A percentile compares a stretch with the other conserved stretches of the same genome.
Conservation (phyloP, 2,797 vertebrate species). For the Okamejei kenojei region DNA sequence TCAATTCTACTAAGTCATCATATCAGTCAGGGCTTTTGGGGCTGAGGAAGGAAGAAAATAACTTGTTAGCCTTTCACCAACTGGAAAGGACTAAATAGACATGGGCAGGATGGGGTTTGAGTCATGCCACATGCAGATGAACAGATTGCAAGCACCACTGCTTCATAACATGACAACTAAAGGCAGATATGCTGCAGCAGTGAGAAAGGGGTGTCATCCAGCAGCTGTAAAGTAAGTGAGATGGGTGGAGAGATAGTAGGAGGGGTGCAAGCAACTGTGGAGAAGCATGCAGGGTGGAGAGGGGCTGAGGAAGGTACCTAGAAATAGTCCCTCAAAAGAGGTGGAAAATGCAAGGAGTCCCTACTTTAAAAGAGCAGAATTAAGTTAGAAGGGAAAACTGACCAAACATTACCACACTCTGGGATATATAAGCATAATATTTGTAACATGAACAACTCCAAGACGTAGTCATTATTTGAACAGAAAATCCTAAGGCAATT, state of each 20-base stretch:
- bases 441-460: not conserved
- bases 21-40: not conserved
- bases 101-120: not conserved
- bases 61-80: not conserved
- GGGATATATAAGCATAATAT: not conserved
- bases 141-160: no score
- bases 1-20: not conserved
- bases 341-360: not conserved
- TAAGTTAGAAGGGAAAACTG: not conserved
- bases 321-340: not conserved
- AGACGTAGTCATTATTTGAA: not conserved
- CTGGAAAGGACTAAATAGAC: not conserved
- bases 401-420: not conserved
- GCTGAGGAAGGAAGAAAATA: not conserved
- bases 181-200: not conserved
- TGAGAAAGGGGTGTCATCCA: not conserved
- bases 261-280: no score
- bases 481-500: not conserved
- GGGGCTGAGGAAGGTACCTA: not conserved
- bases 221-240: not conserved
- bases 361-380: not conserved
- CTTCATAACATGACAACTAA: not conserved
- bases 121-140: not conserved
- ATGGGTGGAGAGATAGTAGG: no score
- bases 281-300: not conserved